Evolutionary conservation across 1,140 invertebrate genomes (phyloP), one percentile per base, ranked within the genome.

Genomic region (Diorhabda elongata): DNA sequence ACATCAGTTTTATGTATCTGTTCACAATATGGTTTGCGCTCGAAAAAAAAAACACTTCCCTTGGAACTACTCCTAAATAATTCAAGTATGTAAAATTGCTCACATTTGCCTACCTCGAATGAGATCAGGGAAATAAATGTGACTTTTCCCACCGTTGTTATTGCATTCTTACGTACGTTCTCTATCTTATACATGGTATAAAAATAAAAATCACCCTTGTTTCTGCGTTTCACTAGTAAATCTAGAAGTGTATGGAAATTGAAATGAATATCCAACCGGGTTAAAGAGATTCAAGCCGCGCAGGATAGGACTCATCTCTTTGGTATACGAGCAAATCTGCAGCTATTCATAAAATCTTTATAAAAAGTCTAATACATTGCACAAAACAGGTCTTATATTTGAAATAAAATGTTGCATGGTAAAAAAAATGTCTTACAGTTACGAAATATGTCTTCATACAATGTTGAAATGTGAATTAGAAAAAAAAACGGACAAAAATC

Each of bases 121-220:
- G 61, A 62, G 61, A 62, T 62, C 61, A 62, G 11, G 61, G 61
- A 47, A 62, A 62, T 44, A 62, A 44, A 62, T 62, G 61, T 44
- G 44, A 42, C 61, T 42, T 59, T 59, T n/a, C 43, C 42, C 61
- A 44, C n/a, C 42, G 11, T n/a, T 44, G 42, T 62, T 62, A 62
- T 62, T 44, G 6, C 43, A 43, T 62, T 62, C 61, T 62, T 62
- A 62, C 44, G 44, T 47, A 62, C 61, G 44, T 62, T n/a, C 61
- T 61, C 61, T 11, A 62, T 62, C 61, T 62, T 44, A 42, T 44
- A n/a, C 61, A 42, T 62, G 42, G 44, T 62, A 44, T 44, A 43
- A 42, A 44, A 62, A 62, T 62, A 62, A 62, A 62, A 62, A 62
- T 62, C 61, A 44, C 44, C 44, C 44, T 43, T 62, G 44, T 62